A percentile compares a stretch with the other conserved stretches of the same genome.
Conservation (phyloP, 1,140 invertebrate species). For the Harlomillsia oculata region DNA sequence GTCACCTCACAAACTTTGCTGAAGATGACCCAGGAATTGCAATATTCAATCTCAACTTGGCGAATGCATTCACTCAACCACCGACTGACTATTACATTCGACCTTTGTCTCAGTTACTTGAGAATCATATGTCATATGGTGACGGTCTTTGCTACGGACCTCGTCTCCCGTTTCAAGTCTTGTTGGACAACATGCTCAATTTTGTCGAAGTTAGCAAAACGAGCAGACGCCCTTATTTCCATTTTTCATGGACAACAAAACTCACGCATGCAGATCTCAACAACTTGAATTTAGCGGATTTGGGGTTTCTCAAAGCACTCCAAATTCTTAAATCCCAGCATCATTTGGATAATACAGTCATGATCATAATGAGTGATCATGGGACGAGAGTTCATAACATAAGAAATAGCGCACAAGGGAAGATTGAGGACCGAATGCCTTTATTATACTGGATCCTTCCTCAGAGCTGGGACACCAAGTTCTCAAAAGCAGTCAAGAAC, state of each 20-base stretch:
- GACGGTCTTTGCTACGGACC: conserved; percentile 53
- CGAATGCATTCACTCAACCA: conserved; percentile 10
- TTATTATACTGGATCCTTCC: conserved; percentile 24
- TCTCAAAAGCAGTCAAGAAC: conserved; percentile 12
- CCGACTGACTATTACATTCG: conserved; percentile 44
- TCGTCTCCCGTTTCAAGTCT: conserved; percentile 44
- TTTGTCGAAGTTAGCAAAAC: conserved; percentile 27
- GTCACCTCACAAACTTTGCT: conserved; percentile 1
- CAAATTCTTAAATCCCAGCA: not conserved
- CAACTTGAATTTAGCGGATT: conserved; percentile 57
- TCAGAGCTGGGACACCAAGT: conserved; percentile 7
- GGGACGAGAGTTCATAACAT: conserved; percentile 33
- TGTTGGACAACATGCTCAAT: conserved; percentile 33
- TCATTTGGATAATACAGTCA: conserved; percentile 16
- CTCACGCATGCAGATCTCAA: conserved; percentile 68
- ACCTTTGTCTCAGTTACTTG: conserved; percentile 45
- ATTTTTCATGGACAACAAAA: conserved; percentile 66
- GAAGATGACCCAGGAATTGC: conserved; percentile 11
- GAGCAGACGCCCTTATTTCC: conserved; percentile 47
- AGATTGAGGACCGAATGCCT: conserved; percentile 33
- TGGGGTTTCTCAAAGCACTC: conserved; percentile 35
- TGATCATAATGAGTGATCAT: conserved; percentile 26
- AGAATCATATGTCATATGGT: conserved; percentile 42
- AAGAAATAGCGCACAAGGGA: conserved; percentile 24
- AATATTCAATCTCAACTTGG: conserved; percentile 2